Conservation (phyloP, 1,140 invertebrate species). For the Musca vetustissima region DNA sequence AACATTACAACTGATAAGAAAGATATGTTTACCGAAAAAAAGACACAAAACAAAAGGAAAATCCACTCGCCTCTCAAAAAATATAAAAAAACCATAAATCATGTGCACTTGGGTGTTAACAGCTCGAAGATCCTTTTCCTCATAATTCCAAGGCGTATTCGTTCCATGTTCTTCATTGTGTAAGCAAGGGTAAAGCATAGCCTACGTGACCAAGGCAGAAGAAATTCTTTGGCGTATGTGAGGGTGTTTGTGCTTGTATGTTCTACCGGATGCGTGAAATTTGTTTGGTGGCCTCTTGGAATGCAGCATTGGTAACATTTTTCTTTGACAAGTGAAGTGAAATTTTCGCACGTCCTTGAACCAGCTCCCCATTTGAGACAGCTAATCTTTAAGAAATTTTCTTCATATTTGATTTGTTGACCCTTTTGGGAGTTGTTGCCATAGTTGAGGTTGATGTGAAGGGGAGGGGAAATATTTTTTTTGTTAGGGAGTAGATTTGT, state of each 20-base stretch:
- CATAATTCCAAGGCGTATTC: too few relatives aligned
- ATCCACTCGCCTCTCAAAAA: not conserved
- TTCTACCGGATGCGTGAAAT: constrained; percentile 8
- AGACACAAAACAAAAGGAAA: too few relatives aligned
- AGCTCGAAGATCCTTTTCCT: not conserved
- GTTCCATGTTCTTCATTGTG: too few relatives aligned
- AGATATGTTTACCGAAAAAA: too few relatives aligned
- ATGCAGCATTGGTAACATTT: too few relatives aligned
- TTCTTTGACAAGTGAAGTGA: not conserved
- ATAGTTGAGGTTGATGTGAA: too few relatives aligned
- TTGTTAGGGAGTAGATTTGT: too few relatives aligned
- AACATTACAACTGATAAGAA: too few relatives aligned
- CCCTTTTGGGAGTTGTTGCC: not conserved
- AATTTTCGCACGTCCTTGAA: constrained; percentile 10
- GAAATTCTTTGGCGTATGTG: constrained; percentile 1
- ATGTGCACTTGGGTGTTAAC: constrained; percentile 12
- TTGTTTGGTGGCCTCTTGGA: constrained; percentile 3
- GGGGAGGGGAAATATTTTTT: too few relatives aligned
- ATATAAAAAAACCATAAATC: constrained; percentile 1
- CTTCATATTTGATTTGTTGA: constrained; percentile 12
- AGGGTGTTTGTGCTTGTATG: not conserved
- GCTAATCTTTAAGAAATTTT: not conserved
- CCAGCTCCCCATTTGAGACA: not conserved
- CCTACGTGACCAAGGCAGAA: not conserved
- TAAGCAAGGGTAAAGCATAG: too few relatives aligned